Evolutionary conservation across 2,113 vertebrate species (phyloP).

Genomic region (Lathamus discolor): DNA sequence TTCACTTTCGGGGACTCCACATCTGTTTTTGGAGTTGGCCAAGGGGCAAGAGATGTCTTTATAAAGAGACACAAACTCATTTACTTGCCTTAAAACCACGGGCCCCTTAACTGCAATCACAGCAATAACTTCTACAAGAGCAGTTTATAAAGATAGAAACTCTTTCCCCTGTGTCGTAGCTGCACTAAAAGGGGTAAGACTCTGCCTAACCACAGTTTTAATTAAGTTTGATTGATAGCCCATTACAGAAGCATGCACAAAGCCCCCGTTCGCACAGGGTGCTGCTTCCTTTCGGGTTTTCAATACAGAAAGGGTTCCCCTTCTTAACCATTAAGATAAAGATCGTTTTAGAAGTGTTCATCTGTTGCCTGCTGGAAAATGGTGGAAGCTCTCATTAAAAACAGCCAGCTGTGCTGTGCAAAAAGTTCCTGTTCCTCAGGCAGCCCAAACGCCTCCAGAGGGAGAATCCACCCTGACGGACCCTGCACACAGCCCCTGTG

Average conservation of each 20-base stretch:
- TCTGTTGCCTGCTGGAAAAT: not conserved
- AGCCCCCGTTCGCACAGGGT: not conserved
- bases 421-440: not conserved
- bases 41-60: not conserved
- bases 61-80: not conserved
- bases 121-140: not conserved
- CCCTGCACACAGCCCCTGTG: rapidly evolving
- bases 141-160: constrained; percentile 9
- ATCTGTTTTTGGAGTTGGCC: not conserved
- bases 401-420: not conserved
- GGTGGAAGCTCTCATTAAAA: not conserved
- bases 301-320: not conserved
- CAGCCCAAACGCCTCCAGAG: not conserved
- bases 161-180: rapidly evolving
- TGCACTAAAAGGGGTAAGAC: not conserved
- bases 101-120: not conserved
- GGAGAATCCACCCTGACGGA: not conserved
- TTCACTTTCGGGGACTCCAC: not conserved
- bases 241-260: not conserved
- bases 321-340: not conserved
- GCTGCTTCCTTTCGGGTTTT: not conserved
- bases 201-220: not conserved
- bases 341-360: not conserved
- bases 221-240: constrained; percentile 36
- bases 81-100: not conserved